Conservation (phyloP, 2,888 invertebrate genomes). For the Rhyacophila evoluta region DNA sequence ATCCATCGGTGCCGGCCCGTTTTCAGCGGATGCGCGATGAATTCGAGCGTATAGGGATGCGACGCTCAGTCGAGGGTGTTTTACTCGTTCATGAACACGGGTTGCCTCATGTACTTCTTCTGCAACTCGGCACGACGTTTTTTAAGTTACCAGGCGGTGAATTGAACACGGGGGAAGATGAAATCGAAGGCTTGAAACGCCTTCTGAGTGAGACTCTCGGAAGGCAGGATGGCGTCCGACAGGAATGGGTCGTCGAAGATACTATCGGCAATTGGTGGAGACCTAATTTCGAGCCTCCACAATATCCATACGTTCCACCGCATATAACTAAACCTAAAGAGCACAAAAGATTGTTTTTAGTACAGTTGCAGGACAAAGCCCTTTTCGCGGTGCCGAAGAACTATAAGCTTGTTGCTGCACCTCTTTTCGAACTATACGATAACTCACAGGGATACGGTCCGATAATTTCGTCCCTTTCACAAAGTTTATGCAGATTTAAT, state of each 20-base stretch:
- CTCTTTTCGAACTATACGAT: constrained; percentile 98
- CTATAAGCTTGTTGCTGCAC: constrained; percentile 99
- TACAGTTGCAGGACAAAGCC: constrained; percentile 97
- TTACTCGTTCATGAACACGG: constrained; percentile 95
- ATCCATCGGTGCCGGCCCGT: constrained; percentile 97
- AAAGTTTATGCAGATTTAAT: constrained; percentile 92
- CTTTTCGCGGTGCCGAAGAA: constrained; percentile 99
- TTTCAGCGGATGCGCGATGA: constrained; percentile 99
- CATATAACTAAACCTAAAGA: constrained; percentile 99
- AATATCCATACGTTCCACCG: constrained; percentile 99
- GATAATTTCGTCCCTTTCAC: constrained; percentile 97
- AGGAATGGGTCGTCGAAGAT: constrained; percentile 98
- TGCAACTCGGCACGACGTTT: constrained; percentile 98
- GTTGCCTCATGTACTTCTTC: constrained; percentile 94
- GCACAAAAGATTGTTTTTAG: constrained; percentile 96
- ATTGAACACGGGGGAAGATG: constrained; percentile 93
- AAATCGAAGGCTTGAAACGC: constrained; percentile 96
- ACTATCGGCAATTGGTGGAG: constrained; percentile 96
- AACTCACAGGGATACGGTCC: constrained; percentile 99
- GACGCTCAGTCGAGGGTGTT: constrained; percentile 75
- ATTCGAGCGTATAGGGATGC: constrained; percentile 85
- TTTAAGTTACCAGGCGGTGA: constrained; percentile 99
- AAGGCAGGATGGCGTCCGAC: constrained; percentile 94
- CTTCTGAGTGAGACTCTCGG: constrained; percentile 88
- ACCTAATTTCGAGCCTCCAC: constrained; percentile 99